Base-by-base conservation (phyloP, 2,113 vertebrate genomes). In the Trichomycterus rosablanca region DNA sequence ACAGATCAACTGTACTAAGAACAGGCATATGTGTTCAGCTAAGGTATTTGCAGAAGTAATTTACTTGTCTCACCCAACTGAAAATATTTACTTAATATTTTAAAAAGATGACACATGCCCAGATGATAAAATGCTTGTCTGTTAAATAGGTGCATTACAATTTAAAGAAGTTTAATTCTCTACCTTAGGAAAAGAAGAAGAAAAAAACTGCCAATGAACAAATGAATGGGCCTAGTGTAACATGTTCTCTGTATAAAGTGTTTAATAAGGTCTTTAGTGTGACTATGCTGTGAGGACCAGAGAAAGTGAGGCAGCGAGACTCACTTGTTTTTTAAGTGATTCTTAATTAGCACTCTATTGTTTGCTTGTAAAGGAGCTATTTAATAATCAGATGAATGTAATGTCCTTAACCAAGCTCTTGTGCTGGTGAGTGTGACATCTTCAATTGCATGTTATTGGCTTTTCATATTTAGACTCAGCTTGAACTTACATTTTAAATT, bases 391-490 rank as follows among this genome's bases (percentile, higher is more conserved):
- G 71, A 78, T 73, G 74, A 68, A 77, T 82, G 73, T 73, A 70
- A 76, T 76, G 73, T 60, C 77, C 80, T 80, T 76, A 80, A 81
- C 83, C 84, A 81, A 78, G 79, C 77, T 77, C 78, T 72, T 72
- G 72, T 71, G 71, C 59, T 73, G 64, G 64, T 68, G 53, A 55
- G 78, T 72, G 69, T 71, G 67, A 64, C 75, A 66, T 76, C 78
- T 80, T 76, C 75, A 68, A 63, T 84, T 76, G 71, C 77, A 77
- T 74, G 58, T 85, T 86, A 88, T 87, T 86, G 84, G 87, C 84
- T 84, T 79, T 80, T 82, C 35, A 54, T 78, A 75, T 83, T 80
- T 68, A 80, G 75, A n/a, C n/a, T n/a, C n/a, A n/a, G n/a, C n/a
- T n/a, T n/a, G n/a, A n/a, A n/a, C n/a, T n/a, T n/a, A n/a, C n/a